Base-by-base conservation (phyloP, 2,888 invertebrate genomes). In the Acronicta psi region DNA sequence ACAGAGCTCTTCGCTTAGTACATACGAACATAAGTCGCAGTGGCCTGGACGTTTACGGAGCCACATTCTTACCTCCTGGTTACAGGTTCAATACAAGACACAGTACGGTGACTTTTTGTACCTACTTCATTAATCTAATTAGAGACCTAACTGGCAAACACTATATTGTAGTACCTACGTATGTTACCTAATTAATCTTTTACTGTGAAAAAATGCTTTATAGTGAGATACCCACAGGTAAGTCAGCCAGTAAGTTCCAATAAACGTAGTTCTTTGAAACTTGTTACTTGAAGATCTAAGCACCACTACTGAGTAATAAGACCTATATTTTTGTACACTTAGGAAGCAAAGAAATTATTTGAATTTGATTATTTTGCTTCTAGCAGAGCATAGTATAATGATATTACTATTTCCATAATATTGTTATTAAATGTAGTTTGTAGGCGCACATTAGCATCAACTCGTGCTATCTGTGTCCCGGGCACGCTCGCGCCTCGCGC, bases 401-500 rank as follows among this genome's bases (percentile, higher is more conserved):
- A 55, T 16, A 41, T 4, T 14, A 16, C 37, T 38, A 67, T 36
- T 14, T 20, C 6, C 17, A 36, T 41, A 11, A 31, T 38, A 41
- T 42, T 34, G 10, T 38, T 45, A 34, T 7, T 7, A n/a, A 16
- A 18, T n/a, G 10, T 41, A 11, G 43, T 38, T 60, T 9, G 20
- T n/a, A 23, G 23, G 43, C n/a, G 59, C 18, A 46, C 52, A 56
- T 61, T 67, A 67, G 36, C 37, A 31, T 2, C 45, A 3, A 20
- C 13, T 9, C 31, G 10, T 31, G 16, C 29, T 36, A 42, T 54
- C 60, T 6, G 44, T 1, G 51, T 29, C 29, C 20, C 42, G 29
- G 49, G 34, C 57, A 31, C 49, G 63, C 64, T 69, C 42, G 42
- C 52, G 63, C 56, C 51, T 40, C 6, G n/a, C n/a, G 34, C 34